A percentile compares a stretch with the other conserved stretches of the same genome.
Evolutionary conservation across 2,113 vertebrate genomes (phyloP).

Genomic region (Malurus cyaneus): DNA sequence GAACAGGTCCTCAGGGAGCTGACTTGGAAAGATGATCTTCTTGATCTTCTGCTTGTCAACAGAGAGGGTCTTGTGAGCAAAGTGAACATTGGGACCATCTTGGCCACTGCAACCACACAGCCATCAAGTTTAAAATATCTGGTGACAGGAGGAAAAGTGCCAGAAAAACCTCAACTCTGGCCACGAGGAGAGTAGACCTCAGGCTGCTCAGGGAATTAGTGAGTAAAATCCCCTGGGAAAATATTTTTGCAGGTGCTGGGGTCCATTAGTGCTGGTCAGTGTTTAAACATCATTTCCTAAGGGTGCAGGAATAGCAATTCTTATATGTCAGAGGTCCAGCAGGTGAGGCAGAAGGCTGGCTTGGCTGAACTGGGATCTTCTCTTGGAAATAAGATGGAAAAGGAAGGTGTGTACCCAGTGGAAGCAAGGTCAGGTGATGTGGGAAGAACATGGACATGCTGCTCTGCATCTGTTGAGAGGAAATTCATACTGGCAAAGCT

Average conservation of each 20-base stretch:
- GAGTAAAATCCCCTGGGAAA: background rate
- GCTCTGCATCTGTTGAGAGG: background rate
- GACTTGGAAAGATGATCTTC: background rate
- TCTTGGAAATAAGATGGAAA: background rate
- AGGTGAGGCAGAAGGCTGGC: background rate
- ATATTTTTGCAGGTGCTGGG: background rate
- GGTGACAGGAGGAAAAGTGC: background rate
- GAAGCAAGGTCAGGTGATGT: background rate
- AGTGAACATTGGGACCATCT: background rate
- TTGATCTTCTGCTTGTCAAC: background rate
- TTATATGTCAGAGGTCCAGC: background rate
- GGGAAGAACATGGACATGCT: background rate
- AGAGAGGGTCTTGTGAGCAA: background rate
- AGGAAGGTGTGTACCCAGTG: background rate
- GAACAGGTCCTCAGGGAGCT: background rate
- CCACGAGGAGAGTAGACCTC: background rate
- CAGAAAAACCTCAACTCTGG: background rate
- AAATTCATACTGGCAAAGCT: background rate
- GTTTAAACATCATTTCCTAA: background rate
- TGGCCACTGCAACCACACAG: fast-evolving
- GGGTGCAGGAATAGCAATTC: background rate
- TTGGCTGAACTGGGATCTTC: background rate
- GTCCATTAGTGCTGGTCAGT: background rate
- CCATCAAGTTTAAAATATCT: background rate
- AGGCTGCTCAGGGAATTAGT: background rate